Evolutionary conservation across 2,888 invertebrate species (phyloP), one percentile per base, ranked within the genome.

Genomic region (Dugesia japonica): DNA sequence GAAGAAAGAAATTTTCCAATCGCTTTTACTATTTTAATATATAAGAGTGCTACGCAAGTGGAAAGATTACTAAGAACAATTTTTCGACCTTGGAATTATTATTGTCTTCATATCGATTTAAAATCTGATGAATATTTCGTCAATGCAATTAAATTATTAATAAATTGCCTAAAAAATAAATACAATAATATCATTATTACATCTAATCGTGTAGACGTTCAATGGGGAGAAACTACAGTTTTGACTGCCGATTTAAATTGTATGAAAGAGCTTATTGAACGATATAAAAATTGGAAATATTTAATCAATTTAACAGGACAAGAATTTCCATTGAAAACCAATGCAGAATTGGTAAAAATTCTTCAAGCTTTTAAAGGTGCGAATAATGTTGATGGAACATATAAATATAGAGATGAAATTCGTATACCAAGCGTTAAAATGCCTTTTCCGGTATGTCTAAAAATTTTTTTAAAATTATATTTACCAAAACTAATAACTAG

Each of bases 71-170:
- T 83, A 17, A 78, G 82, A 17, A 79, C 80, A 1, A 81, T 84
- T 27, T 83, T 83, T 78, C 78, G 81, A 13, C 81, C 81, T 4
- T 82, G 83, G 74, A 83, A 84, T 77, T 76, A 81, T 26, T 84
- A 83, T 79, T 84, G 84, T 78, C 80, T 84, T 15, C 83, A 83
- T 74, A 81, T 84, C 0, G 83, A 84, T 76, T 79, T 75, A 20
- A 82, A 82, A 71, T 77, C 83, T 0, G 26, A 75, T 1, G 42
- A 71, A 1, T 74, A 79, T 0, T 75, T 80, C 0, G 79, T 82
- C 38, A 77, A 78, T 31, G 78, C 77, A 17, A 78, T 81, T 0
- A 1, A n/a, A 20, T 1, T 9, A 20, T n/a, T 56, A 23, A 7
- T 23, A 1, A n/a, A 20, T 13, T 56, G 56, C 17, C 9, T 56